Evolutionary conservation across 2,113 vertebrate species (phyloP), one percentile per base, ranked within the genome.

Genomic region (Piliocolobus tephrosceles): DNA sequence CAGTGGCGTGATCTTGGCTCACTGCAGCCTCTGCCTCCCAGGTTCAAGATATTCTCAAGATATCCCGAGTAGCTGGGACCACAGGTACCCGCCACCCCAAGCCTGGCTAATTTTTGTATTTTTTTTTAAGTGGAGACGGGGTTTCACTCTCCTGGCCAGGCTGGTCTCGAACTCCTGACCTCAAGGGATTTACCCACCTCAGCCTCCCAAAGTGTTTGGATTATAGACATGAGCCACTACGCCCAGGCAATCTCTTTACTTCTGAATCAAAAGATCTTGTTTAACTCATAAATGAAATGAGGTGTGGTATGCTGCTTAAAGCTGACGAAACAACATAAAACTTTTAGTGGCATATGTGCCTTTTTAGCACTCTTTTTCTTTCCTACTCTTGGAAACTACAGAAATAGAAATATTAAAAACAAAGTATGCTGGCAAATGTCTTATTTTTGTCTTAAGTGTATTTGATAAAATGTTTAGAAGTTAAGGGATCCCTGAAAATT

Each of bases 331-430:
- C 20, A 79, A 30, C 5, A 25, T 64, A 50, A 78, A 61, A 50
- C 27, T 73, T 32, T 52, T 12, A 78, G 11, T 52, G 27, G 25
- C 88, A 94, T 97, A 88, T 94, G 2, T 79, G 16, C 95, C 13
- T 90, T 96, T 93, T 98, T 90, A 86, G 93, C 88, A 82, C 88
- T 96, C 76, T 92, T 97, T 35, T 94, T 96, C 61, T 94, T 81
- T 43, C 96, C 90, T 93, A 55, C 90, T 84, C 88, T 95, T 92
- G 70, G 9, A 87, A 91, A 58, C 64, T 96, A 94, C 93, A 94
- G 87, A 97, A 97, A 96, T 95, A 81, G 58, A 95, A 90, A 61
- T 81, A 79, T 38, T 27, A 85, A 43, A 38, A 22, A 25, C 43
- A 84, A 83, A 10, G 40, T 87, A 76, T 96, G 52, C 32, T 96